Percentiles rank a stretch among this genome's conserved stretches.
These are phyloP conservation scores for Microtus obscurus DNA, from an alignment of 2,797 vertebrate genomes.

Conservation along the genomic window DNA sequence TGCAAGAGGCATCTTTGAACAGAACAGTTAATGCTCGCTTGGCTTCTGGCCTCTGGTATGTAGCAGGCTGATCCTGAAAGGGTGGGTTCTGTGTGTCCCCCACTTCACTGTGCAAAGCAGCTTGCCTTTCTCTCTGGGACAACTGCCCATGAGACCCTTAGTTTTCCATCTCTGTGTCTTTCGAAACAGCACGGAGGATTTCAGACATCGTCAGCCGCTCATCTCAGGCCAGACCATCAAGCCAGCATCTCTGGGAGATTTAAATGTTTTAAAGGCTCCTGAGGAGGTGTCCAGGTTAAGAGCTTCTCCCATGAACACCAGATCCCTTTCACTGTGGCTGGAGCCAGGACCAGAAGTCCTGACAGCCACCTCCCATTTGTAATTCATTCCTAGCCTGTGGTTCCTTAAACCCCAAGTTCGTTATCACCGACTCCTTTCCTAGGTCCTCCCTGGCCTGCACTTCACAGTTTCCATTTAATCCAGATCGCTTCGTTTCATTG, in stretches of 20 bases:
- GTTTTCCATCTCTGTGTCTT: background rate
- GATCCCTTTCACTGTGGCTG: background rate
- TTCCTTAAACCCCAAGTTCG: background rate
- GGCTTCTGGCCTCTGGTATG: background rate
- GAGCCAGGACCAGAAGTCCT: background rate
- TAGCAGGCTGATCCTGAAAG: background rate
- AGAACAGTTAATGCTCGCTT: background rate
- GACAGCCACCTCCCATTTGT: background rate
- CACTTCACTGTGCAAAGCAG: background rate
- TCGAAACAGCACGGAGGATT: background rate
- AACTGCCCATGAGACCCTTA: background rate
- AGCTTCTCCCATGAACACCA: background rate
- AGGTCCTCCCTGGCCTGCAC: background rate
- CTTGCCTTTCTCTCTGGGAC: background rate
- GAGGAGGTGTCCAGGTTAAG: background rate
- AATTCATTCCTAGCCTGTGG: background rate
- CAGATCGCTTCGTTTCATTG: background rate
- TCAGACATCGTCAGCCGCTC: background rate
- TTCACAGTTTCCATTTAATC: background rate
- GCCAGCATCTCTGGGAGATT: background rate
- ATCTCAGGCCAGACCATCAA: background rate
- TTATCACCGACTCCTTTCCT: background rate
- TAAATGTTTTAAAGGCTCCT: background rate
- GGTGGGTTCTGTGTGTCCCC: background rate
- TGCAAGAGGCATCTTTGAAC: background rate